Conservation (phyloP, 2,797 vertebrate genomes). For the Rhinophrynus dorsalis region DNA sequence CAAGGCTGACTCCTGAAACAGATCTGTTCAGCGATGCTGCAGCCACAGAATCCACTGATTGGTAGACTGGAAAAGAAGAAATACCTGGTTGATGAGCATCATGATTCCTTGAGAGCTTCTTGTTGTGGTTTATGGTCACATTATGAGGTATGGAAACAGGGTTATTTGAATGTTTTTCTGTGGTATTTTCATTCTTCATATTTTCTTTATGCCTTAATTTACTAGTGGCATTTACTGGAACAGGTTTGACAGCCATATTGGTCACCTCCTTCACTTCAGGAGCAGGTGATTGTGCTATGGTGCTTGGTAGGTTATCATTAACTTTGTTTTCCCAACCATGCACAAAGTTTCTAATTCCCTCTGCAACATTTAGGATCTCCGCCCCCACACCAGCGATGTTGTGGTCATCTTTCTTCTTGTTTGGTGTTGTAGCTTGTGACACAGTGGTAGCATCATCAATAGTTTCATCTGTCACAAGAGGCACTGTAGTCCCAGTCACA, state of each 20-base stretch:
- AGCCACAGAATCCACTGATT: slow-evolving; percentile 14
- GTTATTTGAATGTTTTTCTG: background rate
- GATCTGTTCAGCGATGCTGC: slow-evolving; percentile 15
- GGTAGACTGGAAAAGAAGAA: slow-evolving; percentile 55
- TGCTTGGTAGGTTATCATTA: background rate
- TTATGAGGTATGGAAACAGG: background rate
- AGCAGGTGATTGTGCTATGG: background rate
- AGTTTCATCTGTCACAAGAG: rapidly evolving
- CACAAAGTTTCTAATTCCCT: slow-evolving; percentile 65
- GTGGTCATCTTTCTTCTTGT: slow-evolving; percentile 16
- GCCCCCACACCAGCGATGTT: slow-evolving; percentile 65
- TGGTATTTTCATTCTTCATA: background rate
- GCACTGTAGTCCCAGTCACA: background rate
- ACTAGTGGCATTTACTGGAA: background rate
- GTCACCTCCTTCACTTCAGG: background rate
- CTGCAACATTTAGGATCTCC: slow-evolving; percentile 63
- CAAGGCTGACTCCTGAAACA: slow-evolving; percentile 43
- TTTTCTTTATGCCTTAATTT: background rate
- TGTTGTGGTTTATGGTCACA: background rate
- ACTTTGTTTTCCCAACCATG: slow-evolving; percentile 60
- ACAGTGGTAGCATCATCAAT: background rate
- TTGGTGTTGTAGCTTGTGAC: rapidly evolving
- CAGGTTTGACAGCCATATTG: background rate
- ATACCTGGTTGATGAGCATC: slow-evolving; percentile 57
- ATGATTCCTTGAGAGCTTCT: background rate